A percentile compares a stretch with the other conserved stretches of the same genome.
These are phyloP conservation scores for Trachelus troglodyta DNA, from an alignment of 2,888 invertebrate species.

Conservation along the genomic window DNA sequence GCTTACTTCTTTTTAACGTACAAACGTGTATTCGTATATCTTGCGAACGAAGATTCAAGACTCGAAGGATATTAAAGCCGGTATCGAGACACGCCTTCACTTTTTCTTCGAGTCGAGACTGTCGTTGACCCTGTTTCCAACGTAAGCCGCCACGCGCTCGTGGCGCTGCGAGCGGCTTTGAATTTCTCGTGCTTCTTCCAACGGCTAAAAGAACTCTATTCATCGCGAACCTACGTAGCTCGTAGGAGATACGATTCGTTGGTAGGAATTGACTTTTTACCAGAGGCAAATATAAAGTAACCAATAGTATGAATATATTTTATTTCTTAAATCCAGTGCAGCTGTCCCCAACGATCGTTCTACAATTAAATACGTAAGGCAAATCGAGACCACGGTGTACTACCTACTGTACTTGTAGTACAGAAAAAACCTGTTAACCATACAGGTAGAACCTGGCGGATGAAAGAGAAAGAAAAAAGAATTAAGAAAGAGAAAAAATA, in stretches of 20 bases:
- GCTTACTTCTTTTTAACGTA: not conserved
- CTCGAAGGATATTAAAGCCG: not conserved
- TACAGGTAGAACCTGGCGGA: not conserved
- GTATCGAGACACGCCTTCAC: not conserved
- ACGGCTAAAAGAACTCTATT: constrained; percentile 1
- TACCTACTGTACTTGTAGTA: not conserved
- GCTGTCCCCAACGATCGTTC: not conserved
- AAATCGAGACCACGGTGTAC: not conserved
- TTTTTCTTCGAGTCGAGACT: not conserved
- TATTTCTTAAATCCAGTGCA: not conserved
- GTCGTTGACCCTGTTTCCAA: constrained; percentile 4
- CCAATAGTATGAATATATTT: not conserved
- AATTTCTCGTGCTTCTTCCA: not conserved
- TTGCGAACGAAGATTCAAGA: not conserved
- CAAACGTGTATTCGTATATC: not conserved
- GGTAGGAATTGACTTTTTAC: not conserved
- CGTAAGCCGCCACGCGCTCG: not conserved
- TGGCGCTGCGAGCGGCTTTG: not conserved
- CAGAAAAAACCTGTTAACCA: not conserved
- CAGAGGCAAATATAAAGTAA: not conserved
- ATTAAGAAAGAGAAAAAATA: not conserved
- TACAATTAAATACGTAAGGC: not conserved
- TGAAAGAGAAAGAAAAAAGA: constrained; percentile 2
- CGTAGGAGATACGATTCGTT: not conserved
- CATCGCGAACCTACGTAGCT: not conserved